phyloP scores from a whole-genome alignment of 2,888 invertebrate genomes.

The Nephrotoma guestfalica region DNA sequence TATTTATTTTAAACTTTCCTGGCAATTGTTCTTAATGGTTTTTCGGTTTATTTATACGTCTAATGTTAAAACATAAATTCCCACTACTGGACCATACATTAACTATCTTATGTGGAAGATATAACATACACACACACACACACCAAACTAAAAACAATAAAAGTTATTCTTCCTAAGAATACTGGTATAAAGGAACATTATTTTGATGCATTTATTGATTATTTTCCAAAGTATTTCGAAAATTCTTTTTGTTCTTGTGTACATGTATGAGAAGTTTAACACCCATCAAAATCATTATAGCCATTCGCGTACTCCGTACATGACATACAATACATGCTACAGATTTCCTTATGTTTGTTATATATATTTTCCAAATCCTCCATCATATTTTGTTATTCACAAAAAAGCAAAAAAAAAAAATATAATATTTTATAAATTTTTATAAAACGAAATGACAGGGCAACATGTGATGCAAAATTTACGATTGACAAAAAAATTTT shows the following conservation, averaged over 20 bases:
- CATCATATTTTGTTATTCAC: not conserved
- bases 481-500: slow-evolving; percentile 4
- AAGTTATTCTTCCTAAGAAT: not conserved
- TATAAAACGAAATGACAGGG: slow-evolving; percentile 3
- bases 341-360: not conserved
- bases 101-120: not conserved
- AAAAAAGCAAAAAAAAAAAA: not conserved
- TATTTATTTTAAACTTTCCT: not conserved
- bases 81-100: not conserved
- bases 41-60: not conserved
- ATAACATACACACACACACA: not conserved
- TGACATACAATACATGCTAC: not conserved
- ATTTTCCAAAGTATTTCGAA: not conserved
- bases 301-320: not conserved
- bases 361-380: not conserved
- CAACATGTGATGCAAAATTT: slow-evolving; percentile 4
- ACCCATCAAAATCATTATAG: not conserved
- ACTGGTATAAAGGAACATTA: not conserved
- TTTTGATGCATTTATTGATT: not conserved
- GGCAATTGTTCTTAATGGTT: not conserved
- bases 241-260: not conserved
- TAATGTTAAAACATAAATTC: not conserved
- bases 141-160: not conserved
- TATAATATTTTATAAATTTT: not conserved
- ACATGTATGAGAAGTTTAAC: not conserved